Evolutionary conservation across 2,888 invertebrate species (phyloP).

Genomic region (Pherbina coryleti): DNA sequence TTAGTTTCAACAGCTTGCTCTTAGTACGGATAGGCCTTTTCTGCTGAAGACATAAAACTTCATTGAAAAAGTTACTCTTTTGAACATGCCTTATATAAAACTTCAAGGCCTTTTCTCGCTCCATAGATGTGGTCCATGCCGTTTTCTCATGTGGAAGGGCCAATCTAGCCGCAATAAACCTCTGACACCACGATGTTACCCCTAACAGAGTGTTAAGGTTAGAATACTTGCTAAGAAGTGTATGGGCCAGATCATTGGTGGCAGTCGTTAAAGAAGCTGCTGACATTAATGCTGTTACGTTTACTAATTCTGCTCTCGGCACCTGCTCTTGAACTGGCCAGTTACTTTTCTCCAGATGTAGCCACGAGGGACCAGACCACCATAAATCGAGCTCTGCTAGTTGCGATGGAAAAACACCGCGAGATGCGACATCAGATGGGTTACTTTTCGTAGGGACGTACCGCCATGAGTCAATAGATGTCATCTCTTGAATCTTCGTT

Average conservation of each 20-base stretch:
- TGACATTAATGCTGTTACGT: too few relatives aligned
- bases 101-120: slow-evolving; percentile 21
- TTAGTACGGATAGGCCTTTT: slow-evolving; percentile 3
- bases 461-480: neutral
- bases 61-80: slow-evolving; percentile 27
- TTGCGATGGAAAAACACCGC: slow-evolving; percentile 19
- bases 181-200: slow-evolving; percentile 24
- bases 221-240: neutral
- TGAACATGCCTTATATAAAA: slow-evolving; percentile 27
- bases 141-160: neutral
- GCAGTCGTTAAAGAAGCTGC: too few relatives aligned
- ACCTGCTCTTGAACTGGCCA: too few relatives aligned
- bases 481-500: slow-evolving; percentile 11
- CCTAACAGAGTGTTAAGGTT: slow-evolving; percentile 12
- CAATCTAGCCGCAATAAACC: neutral
- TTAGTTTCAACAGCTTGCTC: slow-evolving; percentile 26
- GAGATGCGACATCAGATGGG: slow-evolving; percentile 12
- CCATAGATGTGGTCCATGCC: neutral
- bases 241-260: too few relatives aligned
- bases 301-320: too few relatives aligned
- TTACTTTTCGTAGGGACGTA: slow-evolving; percentile 4
- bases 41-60: slow-evolving; percentile 4
- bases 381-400: slow-evolving; percentile 17
- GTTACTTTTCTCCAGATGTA: too few relatives aligned
- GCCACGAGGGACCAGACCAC: slow-evolving; percentile 27